Conservation (phyloP, 1,140 invertebrate genomes). For the Drosophila nigrodunni region DNA sequence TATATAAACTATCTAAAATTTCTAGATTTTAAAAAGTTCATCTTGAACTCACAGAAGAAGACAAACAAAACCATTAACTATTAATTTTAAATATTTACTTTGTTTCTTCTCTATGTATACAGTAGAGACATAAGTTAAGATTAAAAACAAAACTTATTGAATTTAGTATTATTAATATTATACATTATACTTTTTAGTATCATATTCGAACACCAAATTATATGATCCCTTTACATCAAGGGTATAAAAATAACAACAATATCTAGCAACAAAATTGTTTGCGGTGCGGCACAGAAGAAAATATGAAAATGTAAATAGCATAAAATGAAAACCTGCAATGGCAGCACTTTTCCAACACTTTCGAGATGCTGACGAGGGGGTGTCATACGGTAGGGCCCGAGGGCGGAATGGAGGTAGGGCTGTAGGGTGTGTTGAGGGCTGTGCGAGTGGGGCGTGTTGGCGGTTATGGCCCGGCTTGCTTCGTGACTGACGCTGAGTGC, state of each 20-base stretch:
- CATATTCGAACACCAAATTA: neutral
- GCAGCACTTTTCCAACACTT: slow-evolving; percentile 78
- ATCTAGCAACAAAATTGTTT: slow-evolving; percentile 62
- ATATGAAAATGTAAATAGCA: slow-evolving; percentile 80
- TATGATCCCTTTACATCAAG: neutral
- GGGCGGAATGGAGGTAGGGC: neutral
- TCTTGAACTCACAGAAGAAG: too few species aligned
- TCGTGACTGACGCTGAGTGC: slow-evolving; percentile 76
- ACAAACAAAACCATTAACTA: too few species aligned
- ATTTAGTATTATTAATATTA: neutral
- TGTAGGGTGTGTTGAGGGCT: neutral
- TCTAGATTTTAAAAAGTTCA: too few species aligned
- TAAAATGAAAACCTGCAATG: slow-evolving; percentile 77
- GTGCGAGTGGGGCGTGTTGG: neutral
- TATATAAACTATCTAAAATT: too few species aligned
- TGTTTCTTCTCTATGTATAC: too few species aligned
- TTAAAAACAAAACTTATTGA: too few species aligned
- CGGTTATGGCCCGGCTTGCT: slow-evolving; percentile 35
- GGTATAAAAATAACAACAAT: slow-evolving; percentile 40
- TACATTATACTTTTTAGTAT: neutral
- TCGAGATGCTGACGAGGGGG: slow-evolving; percentile 32
- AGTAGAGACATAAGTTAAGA: too few species aligned
- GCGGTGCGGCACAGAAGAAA: slow-evolving; percentile 66
- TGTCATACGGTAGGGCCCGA: slow-evolving; percentile 28
- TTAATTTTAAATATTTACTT: too few species aligned